A percentile compares a stretch with the other conserved stretches of the same genome.
Conservation (phyloP, 35 echinoderm and acorn worm species). For the Apostichopus parvimensis region DNA sequence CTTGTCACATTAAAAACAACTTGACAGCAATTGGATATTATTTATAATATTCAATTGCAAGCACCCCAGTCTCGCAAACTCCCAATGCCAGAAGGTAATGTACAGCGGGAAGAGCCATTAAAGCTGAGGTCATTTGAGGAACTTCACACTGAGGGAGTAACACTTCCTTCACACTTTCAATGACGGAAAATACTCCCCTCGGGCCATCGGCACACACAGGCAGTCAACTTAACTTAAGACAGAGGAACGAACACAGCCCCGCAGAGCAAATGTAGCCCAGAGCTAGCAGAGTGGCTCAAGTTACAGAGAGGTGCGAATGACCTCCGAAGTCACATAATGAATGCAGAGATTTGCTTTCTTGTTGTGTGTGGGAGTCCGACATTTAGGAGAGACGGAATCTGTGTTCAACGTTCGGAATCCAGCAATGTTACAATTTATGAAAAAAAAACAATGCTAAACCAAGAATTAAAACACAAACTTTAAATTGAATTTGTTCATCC, state of each 20-base stretch:
- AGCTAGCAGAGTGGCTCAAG: constrained; percentile 15
- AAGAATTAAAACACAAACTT: background rate
- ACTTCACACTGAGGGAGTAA: constrained; percentile 39
- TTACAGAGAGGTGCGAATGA: constrained; percentile 54
- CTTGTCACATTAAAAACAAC: constrained; percentile 41
- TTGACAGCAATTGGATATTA: constrained; percentile 61
- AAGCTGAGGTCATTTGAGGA: constrained; percentile 42
- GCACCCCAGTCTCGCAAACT: constrained; percentile 21
- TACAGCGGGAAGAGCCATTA: constrained; percentile 46
- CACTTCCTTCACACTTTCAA: constrained; percentile 47
- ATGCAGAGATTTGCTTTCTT: constrained; percentile 29
- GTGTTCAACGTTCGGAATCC: background rate
- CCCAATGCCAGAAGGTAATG: background rate
- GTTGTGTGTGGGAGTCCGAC: background rate
- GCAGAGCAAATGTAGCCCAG: constrained; percentile 40
- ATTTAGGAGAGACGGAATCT: background rate
- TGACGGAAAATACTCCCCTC: constrained; percentile 46
- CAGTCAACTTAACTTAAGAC: constrained; percentile 22
- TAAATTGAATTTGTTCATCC: too few species aligned
- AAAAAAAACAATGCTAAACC: background rate
- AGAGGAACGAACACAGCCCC: constrained; percentile 23
- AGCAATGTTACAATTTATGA: background rate
- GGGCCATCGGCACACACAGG: constrained; percentile 31
- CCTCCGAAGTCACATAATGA: constrained; percentile 47
- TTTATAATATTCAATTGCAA: constrained; percentile 58